Evolutionary conservation across 2,113 vertebrate genomes (phyloP).

Genomic region (Protobothrops flavoviridis): DNA sequence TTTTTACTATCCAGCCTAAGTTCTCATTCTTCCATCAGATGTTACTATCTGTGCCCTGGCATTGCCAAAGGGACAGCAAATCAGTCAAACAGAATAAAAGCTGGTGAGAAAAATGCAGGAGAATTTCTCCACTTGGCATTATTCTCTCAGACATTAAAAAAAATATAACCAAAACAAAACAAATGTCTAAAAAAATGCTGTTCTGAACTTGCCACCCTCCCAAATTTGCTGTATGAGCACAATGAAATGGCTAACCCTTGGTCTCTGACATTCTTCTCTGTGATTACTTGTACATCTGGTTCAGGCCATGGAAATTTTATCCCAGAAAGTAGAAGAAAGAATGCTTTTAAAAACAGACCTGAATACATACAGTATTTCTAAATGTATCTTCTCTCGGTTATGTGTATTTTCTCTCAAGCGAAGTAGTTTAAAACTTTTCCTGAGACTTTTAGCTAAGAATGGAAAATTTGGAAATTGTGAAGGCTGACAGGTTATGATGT

Average conservation of each 20-base stretch:
- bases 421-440: background rate
- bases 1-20: background rate
- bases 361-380: background rate
- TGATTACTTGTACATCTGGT: background rate
- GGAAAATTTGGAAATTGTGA: background rate
- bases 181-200: background rate
- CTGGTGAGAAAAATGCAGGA: background rate
- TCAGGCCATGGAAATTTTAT: background rate
- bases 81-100: background rate
- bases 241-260: background rate
- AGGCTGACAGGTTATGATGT: background rate
- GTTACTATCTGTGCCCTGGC: background rate
- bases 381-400: background rate
- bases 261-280: background rate
- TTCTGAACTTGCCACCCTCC: background rate
- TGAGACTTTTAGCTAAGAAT: background rate
- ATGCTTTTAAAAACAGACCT: background rate
- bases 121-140: background rate
- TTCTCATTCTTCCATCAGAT: background rate
- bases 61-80: background rate
- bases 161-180: background rate
- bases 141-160: background rate
- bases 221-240: background rate
- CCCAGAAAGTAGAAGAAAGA: background rate
- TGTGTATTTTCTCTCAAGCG: background rate